Percentiles rank a stretch among this genome's conserved stretches.
Conservation (phyloP, 2,888 invertebrate genomes). For the Onchidella celtica region DNA sequence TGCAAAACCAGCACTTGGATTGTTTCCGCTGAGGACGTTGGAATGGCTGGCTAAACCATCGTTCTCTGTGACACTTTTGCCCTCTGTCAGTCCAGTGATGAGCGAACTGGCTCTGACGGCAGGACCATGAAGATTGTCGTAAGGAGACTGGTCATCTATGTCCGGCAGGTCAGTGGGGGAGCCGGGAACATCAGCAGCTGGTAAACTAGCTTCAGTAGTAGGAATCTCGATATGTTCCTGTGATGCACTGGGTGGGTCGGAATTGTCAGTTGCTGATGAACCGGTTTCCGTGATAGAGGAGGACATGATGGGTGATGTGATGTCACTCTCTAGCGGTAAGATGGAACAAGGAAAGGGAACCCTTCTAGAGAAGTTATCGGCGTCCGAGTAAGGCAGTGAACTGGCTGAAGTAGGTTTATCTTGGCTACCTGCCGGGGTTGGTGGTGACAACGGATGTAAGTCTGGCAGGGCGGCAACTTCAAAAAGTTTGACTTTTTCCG, state of each 20-base stretch:
- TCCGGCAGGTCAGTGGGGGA: neutral
- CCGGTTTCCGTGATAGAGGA: neutral
- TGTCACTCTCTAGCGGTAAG: constrained; percentile 8
- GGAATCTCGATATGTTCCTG: neutral
- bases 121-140: neutral
- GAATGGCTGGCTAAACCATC: neutral
- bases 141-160: neutral
- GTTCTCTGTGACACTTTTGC: neutral
- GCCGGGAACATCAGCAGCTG: neutral
- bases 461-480: too few species aligned
- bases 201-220: neutral
- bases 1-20: neutral
- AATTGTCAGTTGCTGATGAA: neutral
- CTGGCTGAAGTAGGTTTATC: too few species aligned
- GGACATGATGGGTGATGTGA: neutral
- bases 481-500: too few species aligned
- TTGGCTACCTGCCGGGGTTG: too few species aligned
- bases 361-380: neutral
- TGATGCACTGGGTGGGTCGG: neutral
- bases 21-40: neutral
- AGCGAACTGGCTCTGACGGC: neutral
- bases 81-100: neutral
- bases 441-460: too few species aligned
- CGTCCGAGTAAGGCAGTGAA: neutral
- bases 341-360: constrained; percentile 1